Evolutionary conservation across 2,888 invertebrate genomes (phyloP).

Genomic region (Dione vanillae): DNA sequence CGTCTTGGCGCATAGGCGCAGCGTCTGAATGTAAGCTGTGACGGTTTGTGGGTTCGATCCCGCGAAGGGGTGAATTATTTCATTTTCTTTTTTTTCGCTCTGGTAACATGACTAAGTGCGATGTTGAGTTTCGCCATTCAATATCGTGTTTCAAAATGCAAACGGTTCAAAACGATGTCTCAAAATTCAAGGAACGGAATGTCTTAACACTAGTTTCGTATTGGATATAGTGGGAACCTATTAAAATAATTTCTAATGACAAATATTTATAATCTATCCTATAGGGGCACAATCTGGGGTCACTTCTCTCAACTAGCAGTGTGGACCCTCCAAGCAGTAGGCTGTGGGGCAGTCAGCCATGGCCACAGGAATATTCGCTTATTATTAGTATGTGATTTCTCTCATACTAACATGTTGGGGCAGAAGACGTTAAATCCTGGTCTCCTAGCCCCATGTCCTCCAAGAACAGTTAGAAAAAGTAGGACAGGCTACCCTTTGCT

Average conservation of each 20-base stretch:
- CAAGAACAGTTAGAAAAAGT: slow-evolving; percentile 56
- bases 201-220: too few species aligned
- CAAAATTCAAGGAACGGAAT: too few species aligned
- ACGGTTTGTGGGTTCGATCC: neutral
- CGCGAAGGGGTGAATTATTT: too few species aligned
- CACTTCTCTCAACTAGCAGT: slow-evolving; percentile 78
- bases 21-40: neutral
- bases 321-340: slow-evolving; percentile 72
- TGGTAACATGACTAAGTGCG: too few species aligned
- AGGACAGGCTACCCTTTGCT: slow-evolving; percentile 63
- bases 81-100: too few species aligned
- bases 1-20: neutral
- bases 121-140: too few species aligned
- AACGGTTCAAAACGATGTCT: too few species aligned
- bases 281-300: slow-evolving; percentile 72
- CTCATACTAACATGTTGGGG: slow-evolving; percentile 79
- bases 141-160: too few species aligned
- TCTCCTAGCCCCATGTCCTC: slow-evolving; percentile 59
- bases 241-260: too few species aligned
- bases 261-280: too few species aligned
- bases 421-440: slow-evolving; percentile 68
- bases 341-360: slow-evolving; percentile 73
- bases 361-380: slow-evolving; percentile 59
- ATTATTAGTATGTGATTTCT: slow-evolving; percentile 77
- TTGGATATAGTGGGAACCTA: too few species aligned